These are phyloP conservation scores for Notamacropus eugenii DNA, from an alignment of 2,797 vertebrate genomes.

Conservation along the genomic window DNA sequence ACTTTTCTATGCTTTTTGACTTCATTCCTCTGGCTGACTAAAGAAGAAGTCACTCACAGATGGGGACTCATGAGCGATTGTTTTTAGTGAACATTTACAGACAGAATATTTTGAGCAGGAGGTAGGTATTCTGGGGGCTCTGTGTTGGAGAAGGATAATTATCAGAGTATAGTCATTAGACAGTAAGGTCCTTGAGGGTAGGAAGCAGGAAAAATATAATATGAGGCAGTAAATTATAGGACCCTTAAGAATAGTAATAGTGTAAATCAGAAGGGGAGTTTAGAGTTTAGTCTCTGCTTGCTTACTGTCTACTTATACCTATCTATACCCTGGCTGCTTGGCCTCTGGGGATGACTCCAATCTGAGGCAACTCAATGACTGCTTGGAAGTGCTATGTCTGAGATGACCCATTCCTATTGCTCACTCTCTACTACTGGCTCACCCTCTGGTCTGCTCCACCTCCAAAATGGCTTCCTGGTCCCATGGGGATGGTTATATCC, in stretches of 20 bases:
- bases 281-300: background rate
- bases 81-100: background rate
- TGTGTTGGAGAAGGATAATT: background rate
- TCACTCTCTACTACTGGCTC: background rate
- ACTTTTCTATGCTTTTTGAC: background rate
- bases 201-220: background rate
- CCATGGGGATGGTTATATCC: background rate
- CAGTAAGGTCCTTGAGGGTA: background rate
- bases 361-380: too few species aligned
- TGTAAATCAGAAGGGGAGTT: background rate
- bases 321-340: too few species aligned
- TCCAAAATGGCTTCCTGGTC: background rate
- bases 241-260: background rate
- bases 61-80: background rate
- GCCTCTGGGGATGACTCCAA: too few species aligned
- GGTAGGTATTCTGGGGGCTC: background rate
- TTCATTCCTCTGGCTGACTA: background rate
- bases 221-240: background rate
- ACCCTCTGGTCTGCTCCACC: background rate
- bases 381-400: too few species aligned
- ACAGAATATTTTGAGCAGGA: background rate
- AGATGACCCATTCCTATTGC: too few species aligned
- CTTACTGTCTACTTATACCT: too few species aligned
- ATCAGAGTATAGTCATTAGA: background rate
- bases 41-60: background rate